A percentile compares a stretch with the other conserved stretches of the same genome.
phyloP scores from a whole-genome alignment of 2,888 invertebrate genomes.

The Yponomeuta cagnagella region DNA sequence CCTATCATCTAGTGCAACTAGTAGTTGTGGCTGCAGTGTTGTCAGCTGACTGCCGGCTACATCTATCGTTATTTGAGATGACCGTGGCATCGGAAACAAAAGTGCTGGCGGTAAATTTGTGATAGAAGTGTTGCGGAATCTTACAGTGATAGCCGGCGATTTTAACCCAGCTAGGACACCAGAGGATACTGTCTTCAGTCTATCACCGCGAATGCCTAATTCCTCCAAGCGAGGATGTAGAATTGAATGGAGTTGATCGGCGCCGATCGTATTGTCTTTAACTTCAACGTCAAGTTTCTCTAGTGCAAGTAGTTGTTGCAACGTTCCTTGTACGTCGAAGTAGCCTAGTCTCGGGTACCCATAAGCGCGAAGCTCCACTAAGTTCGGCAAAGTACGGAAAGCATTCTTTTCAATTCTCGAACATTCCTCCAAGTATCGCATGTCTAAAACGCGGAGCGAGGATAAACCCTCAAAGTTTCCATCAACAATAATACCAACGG shows the following conservation, averaged over 20 bases:
- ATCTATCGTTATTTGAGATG: conserved; percentile 86
- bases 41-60: conserved; percentile 86
- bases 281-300: conserved; percentile 89
- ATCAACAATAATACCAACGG: conserved; percentile 84
- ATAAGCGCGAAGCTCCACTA: conserved; percentile 82
- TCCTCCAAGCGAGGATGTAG: conserved; percentile 86
- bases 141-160: conserved; percentile 81
- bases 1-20: conserved; percentile 88
- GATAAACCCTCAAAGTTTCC: conserved; percentile 84
- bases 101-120: conserved; percentile 86
- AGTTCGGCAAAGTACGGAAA: conserved; percentile 82
- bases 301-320: conserved; percentile 83
- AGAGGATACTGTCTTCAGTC: conserved; percentile 85
- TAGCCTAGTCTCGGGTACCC: conserved; percentile 88
- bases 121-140: conserved; percentile 87
- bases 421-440: conserved; percentile 81
- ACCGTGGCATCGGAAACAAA: conserved; percentile 90
- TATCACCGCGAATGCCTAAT: conserved; percentile 83
- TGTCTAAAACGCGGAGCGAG: conserved; percentile 78
- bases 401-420: conserved; percentile 88
- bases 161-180: conserved; percentile 90
- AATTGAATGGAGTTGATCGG: conserved; percentile 86
- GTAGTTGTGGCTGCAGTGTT: conserved; percentile 84
- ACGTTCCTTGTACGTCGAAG: conserved; percentile 88
- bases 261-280: conserved; percentile 87